Evolutionary conservation across 2,797 vertebrate species (phyloP), one percentile per base, ranked within the genome.

Genomic region (Cryptoblepharus egeriae): DNA sequence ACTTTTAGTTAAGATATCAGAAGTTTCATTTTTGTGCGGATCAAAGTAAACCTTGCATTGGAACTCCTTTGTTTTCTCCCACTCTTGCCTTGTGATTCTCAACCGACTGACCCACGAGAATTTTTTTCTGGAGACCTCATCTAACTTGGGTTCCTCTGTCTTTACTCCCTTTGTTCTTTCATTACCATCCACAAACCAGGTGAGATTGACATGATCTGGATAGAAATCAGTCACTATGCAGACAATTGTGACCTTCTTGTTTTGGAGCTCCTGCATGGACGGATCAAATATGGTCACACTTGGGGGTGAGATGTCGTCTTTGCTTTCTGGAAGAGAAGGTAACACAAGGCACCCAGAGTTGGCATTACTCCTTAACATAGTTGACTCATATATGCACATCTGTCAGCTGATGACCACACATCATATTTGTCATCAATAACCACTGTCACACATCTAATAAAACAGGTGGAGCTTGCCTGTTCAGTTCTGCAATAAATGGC

Each of bases 181-280:
- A 74, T 73, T 76, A 1, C 78, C 89, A 0, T 96, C 95, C 87
- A 96, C 88, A 73, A 24, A 88, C 96, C 96, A 96, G 65, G 22
- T 22, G 68, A 96, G 81, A 35, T 77, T 89, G 81, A 96, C 77
- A 7, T 95, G 91, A 89, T 96, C 94, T 1, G 96, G 96, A 68
- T 85, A 96, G 91, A 96, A 96, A 83, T 74, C 86, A 2, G 89
- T 95, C 77, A 93, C 96, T 83, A 96, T 91, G 73, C 96, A 96
- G 10, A 96, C 95, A 37, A 96, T 69, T 0, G 95, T 96, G 87
- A 94, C 92, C 75, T 94, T 95, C 16, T 94, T 95, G 15, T 88
- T 18, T 18, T 65, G 0, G 6, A 96, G 89, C 88, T 96, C 95
- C 67, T 90, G 85, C 71, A 91, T 87, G 0, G 94, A 94, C 1